A percentile compares a stretch with the other conserved stretches of the same genome.
phyloP scores from a whole-genome alignment of 2,113 vertebrate genomes.

The Sylvilagus bachmani region DNA sequence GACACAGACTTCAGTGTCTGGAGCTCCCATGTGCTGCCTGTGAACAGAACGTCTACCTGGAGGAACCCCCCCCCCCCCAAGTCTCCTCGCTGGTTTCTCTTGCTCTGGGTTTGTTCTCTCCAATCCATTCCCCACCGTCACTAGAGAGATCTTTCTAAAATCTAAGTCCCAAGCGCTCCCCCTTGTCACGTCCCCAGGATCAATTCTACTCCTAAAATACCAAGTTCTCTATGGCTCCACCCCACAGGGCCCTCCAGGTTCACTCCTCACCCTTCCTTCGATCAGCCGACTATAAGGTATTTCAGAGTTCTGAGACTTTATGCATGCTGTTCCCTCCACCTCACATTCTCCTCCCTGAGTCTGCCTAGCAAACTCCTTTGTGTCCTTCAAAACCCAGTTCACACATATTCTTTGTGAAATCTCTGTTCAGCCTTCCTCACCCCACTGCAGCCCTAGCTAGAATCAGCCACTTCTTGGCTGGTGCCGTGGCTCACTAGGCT shows the following conservation, averaged over 20 bases:
- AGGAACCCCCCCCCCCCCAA: conserved; percentile 50
- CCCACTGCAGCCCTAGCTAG: neutral
- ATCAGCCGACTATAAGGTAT: neutral
- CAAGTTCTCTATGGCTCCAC: conserved; percentile 7
- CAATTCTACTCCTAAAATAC: neutral
- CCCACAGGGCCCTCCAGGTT: neutral
- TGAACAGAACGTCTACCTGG: conserved; percentile 26
- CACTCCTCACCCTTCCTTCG: neutral
- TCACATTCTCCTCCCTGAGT: conserved; percentile 3
- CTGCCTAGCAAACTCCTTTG: neutral
- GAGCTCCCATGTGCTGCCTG: too few species aligned
- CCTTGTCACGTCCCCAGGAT: neutral
- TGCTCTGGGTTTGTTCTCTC: conserved; percentile 65
- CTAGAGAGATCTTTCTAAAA: conserved; percentile 66
- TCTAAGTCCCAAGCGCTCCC: conserved; percentile 9
- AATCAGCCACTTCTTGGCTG: neutral
- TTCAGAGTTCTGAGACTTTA: neutral
- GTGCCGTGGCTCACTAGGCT: too few species aligned
- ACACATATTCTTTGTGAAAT: neutral
- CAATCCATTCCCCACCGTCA: conserved; percentile 55
- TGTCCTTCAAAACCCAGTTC: neutral
- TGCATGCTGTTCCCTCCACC: neutral
- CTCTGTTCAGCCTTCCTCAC: neutral
- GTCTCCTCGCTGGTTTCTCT: conserved; percentile 71
- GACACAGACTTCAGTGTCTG: accelerated